Base-by-base conservation (phyloP, 2,797 vertebrate genomes). In the Margarornis squamiger region DNA sequence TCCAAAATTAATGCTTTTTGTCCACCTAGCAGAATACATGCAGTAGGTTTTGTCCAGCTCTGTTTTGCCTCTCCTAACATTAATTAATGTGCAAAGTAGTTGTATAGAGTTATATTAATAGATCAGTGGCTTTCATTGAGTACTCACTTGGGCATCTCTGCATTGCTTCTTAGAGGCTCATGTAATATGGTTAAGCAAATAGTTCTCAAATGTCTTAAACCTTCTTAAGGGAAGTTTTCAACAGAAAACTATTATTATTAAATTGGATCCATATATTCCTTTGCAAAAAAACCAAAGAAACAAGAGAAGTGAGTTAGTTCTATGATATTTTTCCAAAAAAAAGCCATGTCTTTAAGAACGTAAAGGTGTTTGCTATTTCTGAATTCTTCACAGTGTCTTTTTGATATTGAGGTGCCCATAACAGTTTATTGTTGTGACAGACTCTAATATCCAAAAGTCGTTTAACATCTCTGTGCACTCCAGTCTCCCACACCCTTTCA, bases 401-500 rank as follows among this genome's bases (percentile, higher is more conserved):
- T 77, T 73, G 59, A 63, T 94, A 85, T 43, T 6, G 32, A 90
- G 68, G 32, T 63, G 51, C 45, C 41, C 48, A 43, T 73, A 81
- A 62, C 58, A 66, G 39, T 93, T 73, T 65, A 49, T 62, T 93
- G 34, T n/a, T 87, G 36, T 92, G 87, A 67, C 74, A 93, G 75
- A 12, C 57, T 85, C 26, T 80, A 63, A 73, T 76, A 79, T 55
- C 67, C 59, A 95, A 93, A 12, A 82, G 51, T 26, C 32, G 12
- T 83, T 89, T 93, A 87, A 86, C 59, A 80, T 66, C 52, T 85
- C 78, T 90, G n/a, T 62, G 79, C 86, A 66, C 46, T 84, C 55
- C 54, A 70, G 29, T 59, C 30, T 84, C 66, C 43, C n/a, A 29
- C 15, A 86, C 48, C 54, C 84, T 93, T 81, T 62, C 87, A 75